Percentiles rank a stretch among this genome's conserved stretches.
These are phyloP conservation scores for Cheumatopsyche charites DNA, from an alignment of 1,140 invertebrate species.

Conservation along the genomic window DNA sequence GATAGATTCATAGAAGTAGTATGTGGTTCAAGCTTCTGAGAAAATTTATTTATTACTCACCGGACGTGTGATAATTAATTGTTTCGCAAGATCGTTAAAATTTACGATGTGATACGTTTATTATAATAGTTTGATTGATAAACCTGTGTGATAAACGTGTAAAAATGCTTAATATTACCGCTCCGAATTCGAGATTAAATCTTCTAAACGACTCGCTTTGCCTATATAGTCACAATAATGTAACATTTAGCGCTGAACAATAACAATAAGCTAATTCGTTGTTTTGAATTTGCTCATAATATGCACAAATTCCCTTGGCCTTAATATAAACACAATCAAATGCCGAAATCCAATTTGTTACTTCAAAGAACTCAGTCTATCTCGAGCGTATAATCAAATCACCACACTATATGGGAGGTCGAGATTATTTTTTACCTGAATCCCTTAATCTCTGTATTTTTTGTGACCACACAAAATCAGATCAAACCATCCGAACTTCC, in stretches of 20 bases:
- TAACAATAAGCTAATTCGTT: slow-evolving; percentile 2
- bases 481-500: too few relatives aligned
- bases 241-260: slow-evolving; percentile 2
- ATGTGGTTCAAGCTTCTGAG: too few relatives aligned
- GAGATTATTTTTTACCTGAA: not conserved
- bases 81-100: too few relatives aligned
- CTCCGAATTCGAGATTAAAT: not conserved
- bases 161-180: not conserved
- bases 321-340: not conserved
- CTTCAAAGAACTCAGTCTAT: too few relatives aligned
- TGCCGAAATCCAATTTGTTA: too few relatives aligned
- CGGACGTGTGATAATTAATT: too few relatives aligned
- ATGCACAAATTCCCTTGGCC: not conserved
- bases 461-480: not conserved
- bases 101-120: too few relatives aligned
- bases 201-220: slow-evolving; percentile 1
- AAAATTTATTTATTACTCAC: too few relatives aligned
- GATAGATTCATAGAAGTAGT: too few relatives aligned
- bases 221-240: not conserved
- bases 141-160: not conserved
- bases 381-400: too few relatives aligned
- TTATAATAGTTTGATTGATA: too few relatives aligned
- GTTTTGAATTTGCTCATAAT: not conserved
- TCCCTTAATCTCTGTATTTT: not conserved
- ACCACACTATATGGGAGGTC: not conserved